phyloP scores from a whole-genome alignment of 2,888 invertebrate genomes.

The Eretmocerus hayati region DNA sequence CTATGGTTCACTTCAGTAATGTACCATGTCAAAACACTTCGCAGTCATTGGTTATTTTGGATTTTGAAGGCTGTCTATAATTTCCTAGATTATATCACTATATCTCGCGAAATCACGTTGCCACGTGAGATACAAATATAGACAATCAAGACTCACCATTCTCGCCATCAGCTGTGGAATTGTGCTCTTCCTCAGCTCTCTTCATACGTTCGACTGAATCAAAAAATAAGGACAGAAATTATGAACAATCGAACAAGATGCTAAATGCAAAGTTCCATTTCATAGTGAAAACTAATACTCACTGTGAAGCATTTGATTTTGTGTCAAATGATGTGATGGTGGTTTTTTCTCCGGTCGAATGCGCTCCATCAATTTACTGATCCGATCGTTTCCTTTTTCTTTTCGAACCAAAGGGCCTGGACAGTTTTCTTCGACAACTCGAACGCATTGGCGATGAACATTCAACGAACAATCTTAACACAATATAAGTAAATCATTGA shows the following conservation, averaged over 20 bases:
- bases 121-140: too few relatives aligned
- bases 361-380: conserved; percentile 68
- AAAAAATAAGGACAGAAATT: not conserved
- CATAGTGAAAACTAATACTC: conserved; percentile 22
- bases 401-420: conserved; percentile 60
- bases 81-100: too few relatives aligned
- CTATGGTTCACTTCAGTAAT: too few relatives aligned
- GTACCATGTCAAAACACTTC: not conserved
- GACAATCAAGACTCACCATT: conserved; percentile 39
- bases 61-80: too few relatives aligned
- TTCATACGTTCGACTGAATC: conserved; percentile 43
- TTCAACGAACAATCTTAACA: conserved; percentile 84
- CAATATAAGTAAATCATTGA: too few relatives aligned
- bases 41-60: too few relatives aligned
- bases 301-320: conserved; percentile 37
- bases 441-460: conserved; percentile 78
- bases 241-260: not conserved
- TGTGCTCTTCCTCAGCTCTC: conserved; percentile 39
- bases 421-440: conserved; percentile 73
- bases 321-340: conserved; percentile 45
- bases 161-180: conserved; percentile 42
- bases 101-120: too few relatives aligned
- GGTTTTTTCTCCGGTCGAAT: conserved; percentile 51
- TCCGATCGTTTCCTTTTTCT: conserved; percentile 62
- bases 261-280: not conserved